Base-by-base conservation (phyloP, 2,797 vertebrate species). In the Megalops cyprinoides region DNA sequence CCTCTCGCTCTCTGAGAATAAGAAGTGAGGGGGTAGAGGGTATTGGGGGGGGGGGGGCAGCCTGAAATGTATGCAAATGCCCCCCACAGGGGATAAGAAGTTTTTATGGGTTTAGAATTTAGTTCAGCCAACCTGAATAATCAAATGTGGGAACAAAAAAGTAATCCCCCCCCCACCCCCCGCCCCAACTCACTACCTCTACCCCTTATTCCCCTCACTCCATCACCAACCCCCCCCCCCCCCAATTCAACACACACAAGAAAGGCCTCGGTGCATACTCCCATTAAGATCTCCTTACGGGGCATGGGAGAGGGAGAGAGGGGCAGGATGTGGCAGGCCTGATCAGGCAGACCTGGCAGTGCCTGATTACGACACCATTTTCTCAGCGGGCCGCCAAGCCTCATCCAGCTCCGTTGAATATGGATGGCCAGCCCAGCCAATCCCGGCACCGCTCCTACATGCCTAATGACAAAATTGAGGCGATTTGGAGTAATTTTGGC, bases 361-460 rank as follows among this genome's bases (percentile, higher is more conserved):
- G 97, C 94, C 97, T 99, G 98, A 99, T 99, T 98, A 99, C 97
- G 94, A 96, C 94, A 96, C 95, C 95, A 97, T 99, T 99, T 99
- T 98, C 98, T 95, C 98, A 98, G 97, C 97, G 92, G 96, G 97
- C 93, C 92, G 90, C 93, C 93, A 94, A 94, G 95, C 96, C 97
- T 97, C 96, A 97, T 97, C 96, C 96, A 94, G 96, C 95, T 95
- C 94, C 96, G 95, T 96, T 98, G 97, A 99, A 97, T 98, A 97
- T 97, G 96, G 96, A 97, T 95, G 94, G 92, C 88, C 87, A 90
- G 91, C 94, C 95, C 95, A 95, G 96, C 97, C 96, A 96, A 97
- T 97, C 96, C 95, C 95, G 95, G 94, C 91, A 67, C 90, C 74
- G 82, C 91, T 92, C 94, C 95, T 94, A 95, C 96, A 95, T 96